These are phyloP conservation scores for Smutsia gigantea DNA, from an alignment of 2,797 vertebrate genomes.

Conservation along the genomic window DNA sequence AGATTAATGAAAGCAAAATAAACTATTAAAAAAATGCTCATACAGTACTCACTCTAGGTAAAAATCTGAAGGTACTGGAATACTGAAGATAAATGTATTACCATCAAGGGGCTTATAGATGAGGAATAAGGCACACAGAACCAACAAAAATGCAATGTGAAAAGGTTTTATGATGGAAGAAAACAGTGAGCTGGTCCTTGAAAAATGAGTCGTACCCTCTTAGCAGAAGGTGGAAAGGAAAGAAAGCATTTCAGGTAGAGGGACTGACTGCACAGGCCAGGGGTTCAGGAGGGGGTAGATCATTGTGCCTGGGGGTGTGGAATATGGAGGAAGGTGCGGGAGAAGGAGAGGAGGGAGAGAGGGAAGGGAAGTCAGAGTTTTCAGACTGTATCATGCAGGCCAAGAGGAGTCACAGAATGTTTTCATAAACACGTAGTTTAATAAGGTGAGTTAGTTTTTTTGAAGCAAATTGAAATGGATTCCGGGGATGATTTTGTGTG, in stretches of 20 bases:
- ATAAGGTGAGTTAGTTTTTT: background rate
- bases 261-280: background rate
- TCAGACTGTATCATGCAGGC: background rate
- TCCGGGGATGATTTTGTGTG: background rate
- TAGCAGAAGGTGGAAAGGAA: background rate
- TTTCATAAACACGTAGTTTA: background rate
- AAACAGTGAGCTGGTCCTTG: background rate
- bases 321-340: background rate
- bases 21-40: background rate
- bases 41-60: background rate
- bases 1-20: too few relatives aligned
- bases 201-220: background rate
- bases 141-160: background rate
- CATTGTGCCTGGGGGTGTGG: background rate
- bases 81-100: background rate
- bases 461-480: background rate
- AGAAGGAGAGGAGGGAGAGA: background rate
- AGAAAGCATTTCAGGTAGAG: background rate
- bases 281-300: background rate
- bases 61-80: background rate
- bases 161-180: background rate
- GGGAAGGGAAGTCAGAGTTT: background rate
- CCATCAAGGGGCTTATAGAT: background rate
- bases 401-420: background rate
- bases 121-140: background rate